Evolutionary conservation across 2,113 vertebrate genomes (phyloP), one percentile per base, ranked within the genome.

Genomic region (Trachemys scripta): DNA sequence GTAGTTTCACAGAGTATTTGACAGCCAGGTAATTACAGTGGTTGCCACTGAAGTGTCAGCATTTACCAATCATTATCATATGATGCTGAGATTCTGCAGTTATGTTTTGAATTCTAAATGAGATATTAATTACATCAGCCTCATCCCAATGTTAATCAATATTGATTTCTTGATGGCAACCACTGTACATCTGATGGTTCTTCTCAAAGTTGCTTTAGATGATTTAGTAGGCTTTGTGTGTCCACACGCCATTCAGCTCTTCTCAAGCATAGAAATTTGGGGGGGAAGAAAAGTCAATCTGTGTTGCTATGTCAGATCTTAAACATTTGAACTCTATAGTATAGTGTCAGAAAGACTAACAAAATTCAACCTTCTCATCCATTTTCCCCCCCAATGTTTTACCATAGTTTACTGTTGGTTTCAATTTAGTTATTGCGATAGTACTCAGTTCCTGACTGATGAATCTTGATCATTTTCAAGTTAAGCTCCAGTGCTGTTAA

Each of bases 1-100:
- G 35, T 80, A 87, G 90, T 81, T 91, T 97, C 69, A 93, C 89
- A 95, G 24, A 92, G 20, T 91, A 75, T 45, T 65, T 89, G 80
- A 92, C 80, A 95, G 72, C 27, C 29, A 88, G 53, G 42, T 56
- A 84, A 69, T 14, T 62, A 69, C 42, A 89, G 91, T 89, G 42
- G 2, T 13, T 62, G 22, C 10, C 38, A 20, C 47, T 47, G 19
- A 76, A 29, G n/a, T 78, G 82, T 54, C 22, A 65, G 49, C 51
- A 62, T 62, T 62, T 78, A 65, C 6, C 16, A 53, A 1, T 27
- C 50, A 42, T 42, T 56, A 69, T 11, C 5, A 27, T 6, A 8
- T 75, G 57, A 6, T 59, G 27, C 62, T 65, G 42, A 76, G 20
- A 42, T 25, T 27, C 10, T 6, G 22, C 22, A 78, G 8, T 7